Evolutionary conservation across 64 coral and sea anemone genomes (phyloP).

Genomic region (Porites lutea): DNA sequence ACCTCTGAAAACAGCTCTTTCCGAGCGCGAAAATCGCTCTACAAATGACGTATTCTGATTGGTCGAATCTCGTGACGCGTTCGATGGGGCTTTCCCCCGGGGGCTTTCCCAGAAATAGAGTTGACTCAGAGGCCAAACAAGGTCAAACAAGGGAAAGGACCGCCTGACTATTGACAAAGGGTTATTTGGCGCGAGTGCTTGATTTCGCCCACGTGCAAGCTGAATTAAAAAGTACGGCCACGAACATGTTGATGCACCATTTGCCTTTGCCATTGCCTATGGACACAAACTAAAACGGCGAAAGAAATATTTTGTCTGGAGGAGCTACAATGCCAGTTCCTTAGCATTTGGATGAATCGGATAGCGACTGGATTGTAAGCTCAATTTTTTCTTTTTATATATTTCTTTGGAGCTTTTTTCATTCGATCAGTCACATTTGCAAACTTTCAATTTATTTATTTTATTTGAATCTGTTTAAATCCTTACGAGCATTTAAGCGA

Average conservation of each 20-base stretch:
- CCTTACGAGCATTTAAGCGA: too few species aligned
- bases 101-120: conserved; percentile 79
- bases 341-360: conserved; percentile 59
- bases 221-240: conserved; percentile 20
- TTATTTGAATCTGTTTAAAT: too few species aligned
- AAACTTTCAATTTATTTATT: too few species aligned
- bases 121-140: conserved; percentile 45
- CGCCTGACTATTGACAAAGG: conserved; percentile 5
- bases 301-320: conserved; percentile 27
- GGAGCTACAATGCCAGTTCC: conserved; percentile 68
- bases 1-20: too few species aligned
- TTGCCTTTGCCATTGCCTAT: conserved; percentile 42
- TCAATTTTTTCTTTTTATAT: too few species aligned
- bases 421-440: too few species aligned
- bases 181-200: neutral
- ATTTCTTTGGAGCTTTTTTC: too few species aligned
- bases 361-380: conserved; percentile 72
- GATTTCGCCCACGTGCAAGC: conserved; percentile 38
- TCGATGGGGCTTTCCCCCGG: too few species aligned
- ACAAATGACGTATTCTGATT: too few species aligned
- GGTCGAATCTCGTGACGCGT: too few species aligned
- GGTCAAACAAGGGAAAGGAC: neutral
- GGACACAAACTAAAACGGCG: conserved; percentile 45
- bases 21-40: too few species aligned
- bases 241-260: conserved; percentile 33